A percentile compares a stretch with the other conserved stretches of the same genome.
These are phyloP conservation scores for Alosa alosa DNA, from an alignment of 2,113 vertebrate species.

Conservation along the genomic window DNA sequence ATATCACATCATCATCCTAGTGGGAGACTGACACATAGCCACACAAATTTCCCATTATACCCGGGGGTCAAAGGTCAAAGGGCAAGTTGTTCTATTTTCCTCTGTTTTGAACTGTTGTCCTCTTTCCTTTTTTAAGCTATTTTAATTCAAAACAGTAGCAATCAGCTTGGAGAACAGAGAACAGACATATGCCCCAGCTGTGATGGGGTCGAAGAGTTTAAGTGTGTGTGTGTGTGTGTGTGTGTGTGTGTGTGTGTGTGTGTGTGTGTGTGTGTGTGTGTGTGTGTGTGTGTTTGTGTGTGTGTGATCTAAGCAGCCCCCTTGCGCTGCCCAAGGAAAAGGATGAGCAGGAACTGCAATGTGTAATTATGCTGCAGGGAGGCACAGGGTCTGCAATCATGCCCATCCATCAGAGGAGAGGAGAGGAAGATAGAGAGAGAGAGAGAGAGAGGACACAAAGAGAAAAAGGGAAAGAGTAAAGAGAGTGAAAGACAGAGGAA, in stretches of 20 bases:
- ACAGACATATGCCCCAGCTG: neutral
- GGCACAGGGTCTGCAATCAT: slow-evolving; percentile 1
- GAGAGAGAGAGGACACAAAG: neutral
- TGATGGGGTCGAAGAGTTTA: neutral
- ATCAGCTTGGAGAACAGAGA: neutral
- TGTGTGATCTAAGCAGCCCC: neutral
- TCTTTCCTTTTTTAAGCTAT: neutral
- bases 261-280: neutral
- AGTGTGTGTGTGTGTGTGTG: slow-evolving; percentile 21
- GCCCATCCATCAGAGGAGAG: neutral
- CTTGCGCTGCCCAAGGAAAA: neutral
- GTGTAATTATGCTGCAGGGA: slow-evolving; percentile 13
- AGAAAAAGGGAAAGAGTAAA: neutral
- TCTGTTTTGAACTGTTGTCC: neutral
- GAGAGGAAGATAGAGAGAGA: neutral
- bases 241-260: slow-evolving; percentile 20
- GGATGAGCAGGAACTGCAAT: neutral
- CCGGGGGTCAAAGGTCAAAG: neutral
- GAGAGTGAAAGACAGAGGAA: neutral
- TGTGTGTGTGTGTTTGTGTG: neutral
- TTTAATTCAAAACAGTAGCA: neutral
- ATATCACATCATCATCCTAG: neutral
- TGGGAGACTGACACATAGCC: neutral
- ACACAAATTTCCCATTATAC: neutral
- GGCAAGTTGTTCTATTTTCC: neutral